Base-by-base conservation (phyloP, 2,797 vertebrate genomes). In the Thalassophryne amazonica region DNA sequence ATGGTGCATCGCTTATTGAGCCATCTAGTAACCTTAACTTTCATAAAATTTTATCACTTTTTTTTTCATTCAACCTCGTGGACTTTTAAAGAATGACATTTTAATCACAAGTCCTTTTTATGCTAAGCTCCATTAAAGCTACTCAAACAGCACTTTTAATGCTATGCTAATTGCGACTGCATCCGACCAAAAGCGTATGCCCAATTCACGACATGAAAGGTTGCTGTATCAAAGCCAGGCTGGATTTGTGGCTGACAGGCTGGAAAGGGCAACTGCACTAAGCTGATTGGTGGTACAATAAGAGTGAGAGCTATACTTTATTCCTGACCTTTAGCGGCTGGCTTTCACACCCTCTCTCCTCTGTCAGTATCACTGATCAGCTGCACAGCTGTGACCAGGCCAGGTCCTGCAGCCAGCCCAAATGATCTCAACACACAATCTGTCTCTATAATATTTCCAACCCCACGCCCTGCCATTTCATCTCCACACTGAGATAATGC, bases 311-410 rank as follows among this genome's bases (percentile, higher is more conserved):
- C 74, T 80, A 58, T 81, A 80, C 80, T 89, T 87, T 85, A 86
- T 89, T 78, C 76, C 78, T 90, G 88, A 91, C 90, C 89, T 91
- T 91, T 88, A 58, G 63, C 35, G 5, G 73, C 55, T 69, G 43
- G 51, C 62, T 67, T 75, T 58, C 57, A 24, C 56, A 20, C 65
- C 51, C 69, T 75, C 63, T 61, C 54, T 70, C 60, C 59, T 66
- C 78, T 69, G 85, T 84, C 88, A 78, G 79, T 73, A 76, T 81
- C 78, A 74, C 84, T 83, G 83, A 88, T 89, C 81, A 73, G 81
- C 71, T 64, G 67, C 76, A 51, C 78, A 79, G 78, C 79, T 73
- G 66, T 54, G 73, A 59, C 47, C 69, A 47, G 64, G 67, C 64
- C 76, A 17, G 61, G 63, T 73, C 76, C 66, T 16, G 29, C 57